Evolutionary conservation across 2,888 invertebrate genomes (phyloP), one percentile per base, ranked within the genome.

Genomic region (Drosophila robusta): DNA sequence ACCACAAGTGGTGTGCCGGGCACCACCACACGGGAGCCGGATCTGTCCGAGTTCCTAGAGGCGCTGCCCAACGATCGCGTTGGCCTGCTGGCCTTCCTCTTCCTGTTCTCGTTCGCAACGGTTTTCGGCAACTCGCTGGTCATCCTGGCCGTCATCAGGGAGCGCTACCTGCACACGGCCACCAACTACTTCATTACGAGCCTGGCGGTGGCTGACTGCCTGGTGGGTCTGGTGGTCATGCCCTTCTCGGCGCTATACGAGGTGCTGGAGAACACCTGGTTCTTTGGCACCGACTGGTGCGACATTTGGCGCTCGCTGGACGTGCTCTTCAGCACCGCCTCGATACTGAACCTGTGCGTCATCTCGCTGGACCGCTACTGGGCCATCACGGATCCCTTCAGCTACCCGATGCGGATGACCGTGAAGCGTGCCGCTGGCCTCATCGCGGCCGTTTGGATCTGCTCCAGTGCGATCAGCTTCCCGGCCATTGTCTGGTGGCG

Each of bases 321-420:
- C 91, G 99, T 99, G 2, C 94, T 99, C 1, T 99, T 98, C 86
- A 98, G 98, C 87, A 99, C 99, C 0, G 99, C 99, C 5, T 98
- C 98, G 11, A 99, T 99, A 85, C 94, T 99, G 52, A 99, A 99
- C 93, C 93, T 99, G 57, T 99, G 99, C 93, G 98, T 99, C 32
- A 99, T 99, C 88, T 98, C 98, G 0, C 92, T 99, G 87, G 99
- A 99, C 92, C 95, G 98, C 16, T 99, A 99, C 92, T 98, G 99
- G 98, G 99, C 99, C 46, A 99, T 99, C 72, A 98, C 98, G 12
- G 98, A 99, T 93, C 99, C 99, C 0, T 98, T 99, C 79, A 97
- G 97, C 49, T 99, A 99, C 93, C 98, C 99, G 1, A 97, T 96
- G 93, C 94, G 96, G 73, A 99, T 99, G 97, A 98, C 97, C 26